phyloP scores from a whole-genome alignment of 2,797 vertebrate species.

The Dromococcyx pavoninus region DNA sequence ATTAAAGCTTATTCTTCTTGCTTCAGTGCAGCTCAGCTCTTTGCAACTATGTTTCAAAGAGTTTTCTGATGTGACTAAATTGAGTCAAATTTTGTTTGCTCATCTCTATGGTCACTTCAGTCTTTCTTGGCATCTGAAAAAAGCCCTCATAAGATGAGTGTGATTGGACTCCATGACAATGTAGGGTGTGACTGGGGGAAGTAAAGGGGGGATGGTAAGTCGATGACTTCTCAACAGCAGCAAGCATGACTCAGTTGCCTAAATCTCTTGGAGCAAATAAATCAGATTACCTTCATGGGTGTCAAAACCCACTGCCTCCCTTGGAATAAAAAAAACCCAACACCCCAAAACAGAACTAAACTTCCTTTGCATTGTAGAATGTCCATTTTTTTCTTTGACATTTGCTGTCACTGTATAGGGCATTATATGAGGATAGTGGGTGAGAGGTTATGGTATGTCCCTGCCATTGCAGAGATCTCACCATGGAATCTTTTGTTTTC shows the following conservation, averaged over 20 bases:
- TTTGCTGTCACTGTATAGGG: neutral
- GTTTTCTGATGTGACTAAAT: neutral
- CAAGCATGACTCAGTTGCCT: fast-evolving
- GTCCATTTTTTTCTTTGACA: neutral
- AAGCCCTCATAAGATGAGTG: neutral
- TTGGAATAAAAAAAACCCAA: neutral
- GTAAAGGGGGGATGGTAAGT: neutral
- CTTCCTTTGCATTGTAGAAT: neutral
- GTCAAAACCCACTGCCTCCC: neutral
- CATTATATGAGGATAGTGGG: neutral
- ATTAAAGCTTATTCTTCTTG: neutral
- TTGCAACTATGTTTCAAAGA: neutral
- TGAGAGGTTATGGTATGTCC: neutral
- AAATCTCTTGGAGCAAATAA: neutral
- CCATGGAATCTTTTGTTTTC: neutral
- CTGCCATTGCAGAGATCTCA: neutral
- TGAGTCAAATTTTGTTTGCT: neutral
- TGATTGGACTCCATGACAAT: neutral
- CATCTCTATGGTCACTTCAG: neutral
- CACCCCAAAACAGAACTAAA: neutral
- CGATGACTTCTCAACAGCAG: neutral
- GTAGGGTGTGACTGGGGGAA: neutral
- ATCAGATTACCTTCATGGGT: neutral
- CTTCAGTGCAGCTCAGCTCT: neutral
- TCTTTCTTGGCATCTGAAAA: neutral